Conservation (phyloP, 2,888 invertebrate species). For the Yponomeuta malinellus region DNA sequence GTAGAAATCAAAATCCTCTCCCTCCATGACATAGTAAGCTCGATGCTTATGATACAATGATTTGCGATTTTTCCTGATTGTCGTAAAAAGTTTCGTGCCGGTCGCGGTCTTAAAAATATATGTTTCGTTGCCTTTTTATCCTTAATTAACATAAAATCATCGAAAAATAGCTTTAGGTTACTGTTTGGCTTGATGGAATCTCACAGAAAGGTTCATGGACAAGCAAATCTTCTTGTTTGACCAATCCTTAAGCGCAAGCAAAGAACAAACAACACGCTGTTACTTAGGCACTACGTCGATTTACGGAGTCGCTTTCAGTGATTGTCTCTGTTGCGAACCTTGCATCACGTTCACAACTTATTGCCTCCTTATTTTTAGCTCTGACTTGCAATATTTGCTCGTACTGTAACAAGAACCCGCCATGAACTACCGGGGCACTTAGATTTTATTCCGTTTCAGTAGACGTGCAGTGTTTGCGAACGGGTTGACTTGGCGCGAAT, state of each 20-base stretch:
- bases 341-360: conserved; percentile 55
- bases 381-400: conserved; percentile 19
- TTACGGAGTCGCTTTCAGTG: conserved; percentile 53
- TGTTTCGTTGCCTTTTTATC: too few relatives aligned
- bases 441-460: conserved; percentile 11
- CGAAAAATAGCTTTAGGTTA: too few relatives aligned
- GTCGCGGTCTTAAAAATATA: too few relatives aligned
- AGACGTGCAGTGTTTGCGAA: conserved; percentile 8
- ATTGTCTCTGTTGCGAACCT: conserved; percentile 49
- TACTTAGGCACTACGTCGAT: conserved; percentile 47
- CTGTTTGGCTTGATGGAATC: too few relatives aligned
- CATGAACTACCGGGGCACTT: conserved; percentile 8
- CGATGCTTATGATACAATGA: too few relatives aligned
- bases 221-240: too few relatives aligned
- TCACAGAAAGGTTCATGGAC: too few relatives aligned
- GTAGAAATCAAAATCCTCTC: too few relatives aligned
- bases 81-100: too few relatives aligned
- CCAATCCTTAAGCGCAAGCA: conserved; percentile 28
- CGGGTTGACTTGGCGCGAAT: not conserved
- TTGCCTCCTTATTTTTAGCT: conserved; percentile 26
- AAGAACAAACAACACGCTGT: conserved; percentile 60
- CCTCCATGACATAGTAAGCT: too few relatives aligned
- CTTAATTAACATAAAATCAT: too few relatives aligned
- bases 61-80: too few relatives aligned
- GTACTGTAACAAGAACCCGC: conserved; percentile 12